A percentile compares a stretch with the other conserved stretches of the same genome.
phyloP scores from a whole-genome alignment of 2,888 invertebrate species.

The Agrochola lota region DNA sequence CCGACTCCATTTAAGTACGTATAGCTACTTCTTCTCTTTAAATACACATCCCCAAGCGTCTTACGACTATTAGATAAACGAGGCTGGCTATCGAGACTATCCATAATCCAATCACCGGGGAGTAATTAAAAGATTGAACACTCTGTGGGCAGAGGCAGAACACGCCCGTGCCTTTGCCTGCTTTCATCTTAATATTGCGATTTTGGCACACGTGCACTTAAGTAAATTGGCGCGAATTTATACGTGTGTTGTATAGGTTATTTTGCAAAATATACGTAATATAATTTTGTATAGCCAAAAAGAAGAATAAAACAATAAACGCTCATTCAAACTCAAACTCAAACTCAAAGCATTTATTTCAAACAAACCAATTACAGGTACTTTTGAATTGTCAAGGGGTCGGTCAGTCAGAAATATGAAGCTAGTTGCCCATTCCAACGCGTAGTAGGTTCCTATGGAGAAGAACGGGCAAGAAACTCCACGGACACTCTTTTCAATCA shows the following conservation, averaged over 20 bases:
- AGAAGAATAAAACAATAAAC: too few relatives aligned
- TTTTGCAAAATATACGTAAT: not conserved
- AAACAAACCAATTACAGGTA: too few relatives aligned
- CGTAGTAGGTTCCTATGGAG: too few relatives aligned
- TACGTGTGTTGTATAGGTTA: not conserved
- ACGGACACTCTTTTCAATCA: too few relatives aligned
- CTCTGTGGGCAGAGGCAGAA: constrained; percentile 54
- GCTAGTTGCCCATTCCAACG: too few relatives aligned
- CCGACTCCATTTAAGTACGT: not conserved
- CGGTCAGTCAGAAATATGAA: too few relatives aligned
- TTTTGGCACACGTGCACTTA: constrained; percentile 64
- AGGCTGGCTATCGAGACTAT: constrained; percentile 64
- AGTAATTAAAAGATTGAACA: constrained; percentile 77
- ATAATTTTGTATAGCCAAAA: not conserved
- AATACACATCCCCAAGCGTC: constrained; percentile 32
- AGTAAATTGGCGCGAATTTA: constrained; percentile 52
- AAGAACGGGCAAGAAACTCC: too few relatives aligned
- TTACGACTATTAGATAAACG: constrained; percentile 54
- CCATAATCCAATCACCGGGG: constrained; percentile 74
- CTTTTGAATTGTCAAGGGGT: too few relatives aligned
- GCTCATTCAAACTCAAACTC: too few relatives aligned
- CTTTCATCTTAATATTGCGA: constrained; percentile 54
- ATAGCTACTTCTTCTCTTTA: constrained; percentile 11
- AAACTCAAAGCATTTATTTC: too few relatives aligned
- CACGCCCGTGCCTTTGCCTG: constrained; percentile 57